These are phyloP conservation scores for Eulemur macaco DNA, from an alignment of 2,113 vertebrate genomes.

Conservation along the genomic window DNA sequence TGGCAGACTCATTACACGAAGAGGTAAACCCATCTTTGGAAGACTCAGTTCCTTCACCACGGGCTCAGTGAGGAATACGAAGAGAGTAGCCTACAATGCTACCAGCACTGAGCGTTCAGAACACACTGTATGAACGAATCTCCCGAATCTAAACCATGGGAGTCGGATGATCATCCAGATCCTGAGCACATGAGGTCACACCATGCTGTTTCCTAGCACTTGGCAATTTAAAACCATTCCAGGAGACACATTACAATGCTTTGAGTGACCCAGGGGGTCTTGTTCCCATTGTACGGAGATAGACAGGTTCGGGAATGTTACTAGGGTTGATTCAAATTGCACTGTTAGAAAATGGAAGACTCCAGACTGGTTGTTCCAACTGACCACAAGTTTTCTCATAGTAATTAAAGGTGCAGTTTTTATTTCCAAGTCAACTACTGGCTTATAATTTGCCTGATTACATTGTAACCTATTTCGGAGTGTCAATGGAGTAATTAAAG, in stretches of 20 bases:
- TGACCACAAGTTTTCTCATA: neutral
- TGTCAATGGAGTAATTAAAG: neutral
- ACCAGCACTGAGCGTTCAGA: neutral
- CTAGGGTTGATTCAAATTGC: neutral
- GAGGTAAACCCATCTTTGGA: neutral
- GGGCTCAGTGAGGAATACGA: fast-evolving
- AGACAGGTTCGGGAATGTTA: neutral
- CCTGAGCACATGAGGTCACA: fast-evolving
- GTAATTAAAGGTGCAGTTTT: neutral
- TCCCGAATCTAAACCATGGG: no score
- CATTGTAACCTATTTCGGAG: neutral
- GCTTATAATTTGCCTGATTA: no score
- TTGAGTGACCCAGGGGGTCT: neutral
- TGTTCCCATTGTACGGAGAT: neutral
- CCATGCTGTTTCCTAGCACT: neutral
- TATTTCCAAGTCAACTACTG: neutral
- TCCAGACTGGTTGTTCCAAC: fast-evolving
- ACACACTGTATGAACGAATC: neutral
- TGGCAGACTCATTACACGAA: neutral
- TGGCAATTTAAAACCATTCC: fast-evolving
- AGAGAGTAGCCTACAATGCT: fast-evolving
- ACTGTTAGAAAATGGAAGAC: neutral
- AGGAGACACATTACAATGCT: fast-evolving
- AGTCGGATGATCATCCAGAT: neutral
- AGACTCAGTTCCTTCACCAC: fast-evolving